phyloP scores from a whole-genome alignment of 2,113 vertebrate species.

The Aptenodytes patagonicus region DNA sequence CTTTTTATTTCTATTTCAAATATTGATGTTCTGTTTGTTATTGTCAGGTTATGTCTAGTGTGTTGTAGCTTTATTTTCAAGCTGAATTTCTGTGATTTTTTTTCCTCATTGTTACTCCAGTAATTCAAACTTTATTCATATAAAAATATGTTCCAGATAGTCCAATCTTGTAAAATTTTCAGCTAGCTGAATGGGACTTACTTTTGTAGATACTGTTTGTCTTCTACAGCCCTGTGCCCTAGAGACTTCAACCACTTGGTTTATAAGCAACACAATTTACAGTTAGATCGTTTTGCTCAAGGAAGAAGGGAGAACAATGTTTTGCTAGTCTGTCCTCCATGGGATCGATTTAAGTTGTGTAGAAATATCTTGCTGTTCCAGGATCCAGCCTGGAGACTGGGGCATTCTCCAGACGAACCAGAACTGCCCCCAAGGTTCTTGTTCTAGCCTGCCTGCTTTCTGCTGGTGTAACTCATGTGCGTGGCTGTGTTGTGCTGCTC shows the following conservation, averaged over 20 bases:
- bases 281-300: neutral
- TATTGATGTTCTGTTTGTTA: neutral
- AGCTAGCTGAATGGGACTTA: neutral
- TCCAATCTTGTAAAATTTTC: neutral
- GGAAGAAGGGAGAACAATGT: neutral
- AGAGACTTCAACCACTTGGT: neutral
- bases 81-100: neutral
- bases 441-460: neutral
- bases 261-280: neutral
- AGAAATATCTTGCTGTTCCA: neutral
- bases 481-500: accelerated
- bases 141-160: neutral
- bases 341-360: neutral
- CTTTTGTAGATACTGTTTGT: neutral
- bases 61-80: neutral
- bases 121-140: neutral
- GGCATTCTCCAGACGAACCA: neutral
- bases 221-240: neutral
- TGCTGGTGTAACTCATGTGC: neutral
- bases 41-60: neutral
- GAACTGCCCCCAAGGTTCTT: neutral
- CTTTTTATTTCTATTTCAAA: neutral
- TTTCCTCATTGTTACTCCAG: neutral
- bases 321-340: neutral
- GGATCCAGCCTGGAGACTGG: neutral